Conservation (phyloP, 1,140 invertebrate species). For the Nephila pilipes region DNA sequence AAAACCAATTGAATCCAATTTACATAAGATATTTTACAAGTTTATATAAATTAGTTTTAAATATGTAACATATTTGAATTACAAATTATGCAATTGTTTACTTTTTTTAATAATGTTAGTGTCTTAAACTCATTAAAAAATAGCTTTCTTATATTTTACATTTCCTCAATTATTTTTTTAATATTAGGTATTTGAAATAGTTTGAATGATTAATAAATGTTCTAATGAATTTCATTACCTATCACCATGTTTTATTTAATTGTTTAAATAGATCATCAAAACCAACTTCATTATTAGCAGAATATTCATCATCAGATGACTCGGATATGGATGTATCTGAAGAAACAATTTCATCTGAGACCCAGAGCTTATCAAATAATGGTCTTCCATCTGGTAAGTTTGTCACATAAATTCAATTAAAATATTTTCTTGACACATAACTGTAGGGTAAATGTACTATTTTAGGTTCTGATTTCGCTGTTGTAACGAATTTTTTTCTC, state of each 20-base stretch:
- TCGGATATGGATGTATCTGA: constrained; percentile 36
- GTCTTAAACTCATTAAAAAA: no score
- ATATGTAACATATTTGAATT: no score
- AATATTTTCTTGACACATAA: not conserved
- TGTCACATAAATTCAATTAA: not conserved
- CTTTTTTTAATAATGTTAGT: no score
- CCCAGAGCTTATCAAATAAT: not conserved
- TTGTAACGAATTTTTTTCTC: not conserved
- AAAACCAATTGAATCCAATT: no score
- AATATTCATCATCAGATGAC: constrained; percentile 27
- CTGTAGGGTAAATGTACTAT: not conserved
- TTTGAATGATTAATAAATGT: no score
- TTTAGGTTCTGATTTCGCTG: not conserved
- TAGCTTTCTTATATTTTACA: no score
- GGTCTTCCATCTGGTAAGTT: not conserved
- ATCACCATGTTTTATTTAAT: not conserved
- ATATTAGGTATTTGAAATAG: no score
- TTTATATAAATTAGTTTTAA: no score
- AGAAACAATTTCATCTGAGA: not conserved
- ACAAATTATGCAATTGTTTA: no score
- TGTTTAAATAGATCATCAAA: not conserved
- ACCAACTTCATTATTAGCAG: not conserved
- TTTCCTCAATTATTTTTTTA: no score
- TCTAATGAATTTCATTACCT: not conserved
- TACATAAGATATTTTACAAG: no score